These are phyloP conservation scores for Anhinga rufa DNA, from an alignment of 2,113 vertebrate species.

Conservation along the genomic window DNA sequence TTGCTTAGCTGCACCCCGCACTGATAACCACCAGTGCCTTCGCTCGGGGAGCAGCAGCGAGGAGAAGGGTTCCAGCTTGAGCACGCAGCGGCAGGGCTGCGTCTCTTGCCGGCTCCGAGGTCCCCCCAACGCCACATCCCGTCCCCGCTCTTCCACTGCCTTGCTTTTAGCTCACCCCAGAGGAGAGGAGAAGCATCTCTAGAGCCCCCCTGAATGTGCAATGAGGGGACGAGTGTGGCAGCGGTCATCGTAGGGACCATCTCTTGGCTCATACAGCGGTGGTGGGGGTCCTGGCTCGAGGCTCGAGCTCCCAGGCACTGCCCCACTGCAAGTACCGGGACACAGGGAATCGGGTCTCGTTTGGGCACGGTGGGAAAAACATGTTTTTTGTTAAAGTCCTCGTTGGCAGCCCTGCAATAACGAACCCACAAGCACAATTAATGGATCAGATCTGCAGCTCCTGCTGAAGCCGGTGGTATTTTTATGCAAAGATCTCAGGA, in stretches of 20 bases:
- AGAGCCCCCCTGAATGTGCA: not conserved
- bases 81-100: not conserved
- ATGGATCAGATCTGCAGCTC: not conserved
- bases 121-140: accelerated
- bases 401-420: not conserved
- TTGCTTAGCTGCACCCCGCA: not conserved
- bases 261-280: accelerated
- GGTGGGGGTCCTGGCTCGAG: not conserved
- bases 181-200: not conserved
- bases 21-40: not conserved
- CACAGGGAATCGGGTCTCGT: accelerated
- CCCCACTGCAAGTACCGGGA: not conserved
- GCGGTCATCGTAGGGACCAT: accelerated
- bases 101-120: not conserved
- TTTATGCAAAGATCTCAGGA: not conserved
- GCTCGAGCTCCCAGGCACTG: not conserved
- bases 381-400: accelerated
- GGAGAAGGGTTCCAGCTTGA: not conserved
- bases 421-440: not conserved
- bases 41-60: accelerated
- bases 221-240: accelerated
- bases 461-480: not conserved
- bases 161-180: not conserved
- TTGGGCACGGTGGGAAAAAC: too few relatives aligned
- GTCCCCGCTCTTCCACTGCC: not conserved